Base-by-base conservation (phyloP, 2,113 vertebrate species). In the Sprattus sprattus region DNA sequence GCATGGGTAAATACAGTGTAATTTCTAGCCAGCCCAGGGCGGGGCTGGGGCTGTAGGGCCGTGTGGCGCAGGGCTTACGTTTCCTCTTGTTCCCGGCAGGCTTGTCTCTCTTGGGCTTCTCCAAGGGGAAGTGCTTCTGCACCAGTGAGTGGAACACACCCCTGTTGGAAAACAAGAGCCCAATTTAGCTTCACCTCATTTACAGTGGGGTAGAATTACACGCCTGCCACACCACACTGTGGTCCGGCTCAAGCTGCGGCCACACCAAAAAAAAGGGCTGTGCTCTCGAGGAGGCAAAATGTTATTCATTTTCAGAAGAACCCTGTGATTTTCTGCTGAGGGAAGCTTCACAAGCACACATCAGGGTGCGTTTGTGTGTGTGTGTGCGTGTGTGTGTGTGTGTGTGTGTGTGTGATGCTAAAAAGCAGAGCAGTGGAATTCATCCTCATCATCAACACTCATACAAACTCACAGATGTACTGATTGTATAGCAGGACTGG, bases 141-240 rank as follows among this genome's bases (percentile, higher is more conserved):
- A 99, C 97, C 71, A 99, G 95, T 25, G 98, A 99, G 91, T 97
- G 96, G 93, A 99, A 99, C 88, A 99, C 98, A 82, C 98, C 98
- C 94, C 98, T 99, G 91, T 82, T 82, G 47, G 45, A 85, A 15
- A 86, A 67, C 85, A 18, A 80, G 15, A 78, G 82, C 8, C 18
- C 28, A 78, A 20, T 22, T 60, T 60, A 60, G 54, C 54, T 60
- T 20, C 20, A 22, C 54, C 54, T 60, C 54, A 20, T 71, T 71
- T 71, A 71, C 64, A 71, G n/a, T 71, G 64, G 64, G 64, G 25
- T 71, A 71, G 25, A 71, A 71, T 71, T 71, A 71, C 64, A 32
- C 11, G 25, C 3, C 60, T 22, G 22, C 60, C 60, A 67, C 60
- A 25, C 60, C 60, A 25, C 60, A 25, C 25, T 25, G 60, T 25